These are phyloP conservation scores for Callipepla squamata DNA, from an alignment of 2,113 vertebrate genomes.

Conservation along the genomic window DNA sequence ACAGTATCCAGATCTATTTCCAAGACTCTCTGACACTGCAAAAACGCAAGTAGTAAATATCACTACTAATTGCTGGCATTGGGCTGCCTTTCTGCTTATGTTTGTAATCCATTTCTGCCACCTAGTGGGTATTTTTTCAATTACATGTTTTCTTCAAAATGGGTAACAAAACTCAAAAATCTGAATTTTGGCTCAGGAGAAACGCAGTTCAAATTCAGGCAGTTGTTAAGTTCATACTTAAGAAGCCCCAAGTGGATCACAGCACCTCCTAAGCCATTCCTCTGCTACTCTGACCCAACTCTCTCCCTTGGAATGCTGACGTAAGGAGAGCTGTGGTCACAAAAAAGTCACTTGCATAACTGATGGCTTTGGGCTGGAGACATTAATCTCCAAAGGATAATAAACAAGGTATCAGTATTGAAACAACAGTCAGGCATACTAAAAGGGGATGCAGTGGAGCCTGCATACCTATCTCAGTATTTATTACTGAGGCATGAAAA, in stretches of 20 bases:
- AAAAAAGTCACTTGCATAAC: neutral
- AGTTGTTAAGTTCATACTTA: neutral
- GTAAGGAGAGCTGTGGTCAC: neutral
- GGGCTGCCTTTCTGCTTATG: neutral
- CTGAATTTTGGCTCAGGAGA: neutral
- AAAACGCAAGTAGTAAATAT: neutral
- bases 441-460: neutral
- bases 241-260: neutral
- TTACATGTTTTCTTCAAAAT: neutral
- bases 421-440: neutral
- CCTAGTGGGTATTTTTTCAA: slow-evolving; percentile 35
- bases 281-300: neutral
- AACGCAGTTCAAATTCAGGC: neutral
- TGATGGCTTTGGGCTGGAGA: neutral
- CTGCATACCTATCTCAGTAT: neutral
- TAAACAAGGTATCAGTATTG: neutral
- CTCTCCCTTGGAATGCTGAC: neutral
- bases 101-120: slow-evolving; percentile 11
- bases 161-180: neutral
- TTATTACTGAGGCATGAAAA: neutral
- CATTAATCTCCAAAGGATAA: neutral
- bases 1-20: neutral
- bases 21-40: neutral
- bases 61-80: neutral
- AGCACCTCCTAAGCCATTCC: neutral